Base-by-base conservation (phyloP, 30 jellyfish, hydroid and myxozoan genomes). In the Turritopsis dohrnii region DNA sequence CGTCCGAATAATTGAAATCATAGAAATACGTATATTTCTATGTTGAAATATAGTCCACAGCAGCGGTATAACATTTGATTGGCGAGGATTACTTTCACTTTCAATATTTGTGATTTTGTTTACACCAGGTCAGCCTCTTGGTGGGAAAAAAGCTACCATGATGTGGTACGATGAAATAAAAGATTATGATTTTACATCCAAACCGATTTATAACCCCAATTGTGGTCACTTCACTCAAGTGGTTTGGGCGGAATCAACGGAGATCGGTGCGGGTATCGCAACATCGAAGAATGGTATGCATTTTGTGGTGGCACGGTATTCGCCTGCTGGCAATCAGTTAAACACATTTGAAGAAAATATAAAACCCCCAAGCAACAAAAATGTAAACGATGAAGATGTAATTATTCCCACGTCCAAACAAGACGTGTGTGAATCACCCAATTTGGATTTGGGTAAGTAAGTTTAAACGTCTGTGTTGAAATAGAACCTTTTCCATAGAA, bases 131-230 rank as follows among this genome's bases (percentile, higher is more conserved):
- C 54, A 74, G 41, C 65, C 54, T n/a, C 41, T 79, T 24, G 54
- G 17, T 21, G 86, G 86, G 16, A 22, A 52, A 30, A 29, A 52
- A 28, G 86, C 82, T 52, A 25, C 81, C 52, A 65, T 21, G 52
- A 79, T 79, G 86, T 79, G 86, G 86, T 79, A 79, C 29, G 80
- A 53, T 29, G 86, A 79, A 52, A 29, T 79, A 1, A 79, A 79
- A 79, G 86, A 79, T 65, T 79, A 28, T 52, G 81, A 79, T 52
- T 79, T 79, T 52, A 74, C 54, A 13, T 69, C 77, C 77, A 74
- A 74, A 24, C 65, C 65, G 19, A 74, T 17, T 24, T 74, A 74
- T 52, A 74, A 74, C 41, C 65, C 83, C 65, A 74, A 74, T 22
- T 74, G 83, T 74, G 83, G 83, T 41, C 83, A 74, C n/a, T 74